Evolutionary conservation across 2,797 vertebrate species (phyloP).

Genomic region (Graptemys geographica): DNA sequence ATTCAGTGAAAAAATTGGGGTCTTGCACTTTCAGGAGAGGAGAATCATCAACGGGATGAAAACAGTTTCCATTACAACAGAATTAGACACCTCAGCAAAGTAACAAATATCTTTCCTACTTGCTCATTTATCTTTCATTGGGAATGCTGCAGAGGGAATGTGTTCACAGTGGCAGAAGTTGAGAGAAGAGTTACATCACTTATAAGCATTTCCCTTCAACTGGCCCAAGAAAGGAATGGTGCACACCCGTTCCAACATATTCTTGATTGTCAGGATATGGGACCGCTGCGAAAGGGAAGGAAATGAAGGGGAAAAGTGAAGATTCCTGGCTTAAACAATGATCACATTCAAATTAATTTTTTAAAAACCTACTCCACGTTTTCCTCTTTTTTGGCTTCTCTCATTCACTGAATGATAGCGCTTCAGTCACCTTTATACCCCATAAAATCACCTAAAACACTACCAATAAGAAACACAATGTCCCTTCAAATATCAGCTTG

Average conservation of each 20-base stretch:
- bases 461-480: constrained; percentile 30
- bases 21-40: background rate
- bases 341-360: background rate
- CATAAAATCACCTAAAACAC: background rate
- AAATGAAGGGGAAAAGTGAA: background rate
- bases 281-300: background rate
- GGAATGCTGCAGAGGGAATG: no score
- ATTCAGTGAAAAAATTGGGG: background rate
- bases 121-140: background rate
- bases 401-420: background rate
- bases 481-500: constrained; percentile 34
- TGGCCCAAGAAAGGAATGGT: background rate
- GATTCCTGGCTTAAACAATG: background rate
- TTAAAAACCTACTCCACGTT: background rate
- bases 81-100: background rate
- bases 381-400: background rate
- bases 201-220: background rate
- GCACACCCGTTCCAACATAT: background rate
- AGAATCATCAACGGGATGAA: accelerated
- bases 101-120: background rate
- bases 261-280: background rate
- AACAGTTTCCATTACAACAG: background rate
- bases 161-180: background rate
- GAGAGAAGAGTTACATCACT: background rate
- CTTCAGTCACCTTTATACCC: background rate